phyloP scores from a whole-genome alignment of 2,113 vertebrate genomes.

The Rhinogobius similis region DNA sequence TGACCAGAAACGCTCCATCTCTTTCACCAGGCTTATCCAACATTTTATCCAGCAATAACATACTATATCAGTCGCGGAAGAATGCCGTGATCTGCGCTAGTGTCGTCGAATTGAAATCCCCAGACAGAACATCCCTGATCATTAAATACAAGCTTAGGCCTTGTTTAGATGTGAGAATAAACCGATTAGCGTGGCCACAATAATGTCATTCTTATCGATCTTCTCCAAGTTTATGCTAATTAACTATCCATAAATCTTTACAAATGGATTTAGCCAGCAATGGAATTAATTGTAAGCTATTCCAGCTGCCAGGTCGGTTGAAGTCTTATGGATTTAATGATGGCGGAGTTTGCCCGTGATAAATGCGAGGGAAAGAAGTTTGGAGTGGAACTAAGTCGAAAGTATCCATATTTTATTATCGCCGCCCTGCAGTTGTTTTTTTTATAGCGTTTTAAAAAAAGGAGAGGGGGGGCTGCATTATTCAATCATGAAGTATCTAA shows the following conservation, averaged over 20 bases:
- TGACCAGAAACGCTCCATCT: too few species aligned
- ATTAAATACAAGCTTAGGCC: conserved; percentile 51
- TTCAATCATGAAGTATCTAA: conserved; percentile 74
- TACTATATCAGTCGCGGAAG: not conserved
- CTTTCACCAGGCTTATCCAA: not conserved
- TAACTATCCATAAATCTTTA: conserved; percentile 74
- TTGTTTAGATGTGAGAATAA: conserved; percentile 60
- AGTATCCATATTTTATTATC: conserved; percentile 66
- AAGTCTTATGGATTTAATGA: conserved; percentile 64
- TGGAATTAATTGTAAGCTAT: conserved; percentile 60
- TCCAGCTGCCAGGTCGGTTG: conserved; percentile 38
- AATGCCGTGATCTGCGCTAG: conserved; percentile 21
- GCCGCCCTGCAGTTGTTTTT: conserved; percentile 69
- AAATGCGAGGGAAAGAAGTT: conserved; percentile 51
- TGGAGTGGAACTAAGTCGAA: conserved; percentile 47
- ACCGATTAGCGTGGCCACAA: conserved; percentile 62
- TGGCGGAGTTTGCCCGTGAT: conserved; percentile 50
- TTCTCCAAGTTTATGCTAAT: conserved; percentile 71
- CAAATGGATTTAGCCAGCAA: conserved; percentile 66
- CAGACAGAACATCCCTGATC: conserved; percentile 10
- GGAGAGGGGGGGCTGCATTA: conserved; percentile 56
- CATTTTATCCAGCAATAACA: not conserved
- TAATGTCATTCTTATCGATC: conserved; percentile 75
- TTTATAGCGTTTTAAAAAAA: conserved; percentile 34
- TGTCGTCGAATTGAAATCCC: conserved; percentile 16